Evolutionary conservation across 2,797 vertebrate genomes (phyloP).

Genomic region (Cynopterus sphinx): DNA sequence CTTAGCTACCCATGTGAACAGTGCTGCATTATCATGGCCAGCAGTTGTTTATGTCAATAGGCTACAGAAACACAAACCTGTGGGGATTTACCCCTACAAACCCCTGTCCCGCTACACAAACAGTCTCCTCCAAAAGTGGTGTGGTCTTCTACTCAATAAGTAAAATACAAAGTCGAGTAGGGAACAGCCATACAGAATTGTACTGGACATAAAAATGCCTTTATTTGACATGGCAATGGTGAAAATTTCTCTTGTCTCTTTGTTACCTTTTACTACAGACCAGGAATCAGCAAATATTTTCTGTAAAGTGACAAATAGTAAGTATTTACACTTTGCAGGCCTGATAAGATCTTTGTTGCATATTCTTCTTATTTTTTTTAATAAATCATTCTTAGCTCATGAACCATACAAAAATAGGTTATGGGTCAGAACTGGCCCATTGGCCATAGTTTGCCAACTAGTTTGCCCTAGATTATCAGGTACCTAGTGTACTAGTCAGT

Average conservation of each 20-base stretch:
- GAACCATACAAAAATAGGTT: background rate
- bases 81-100: background rate
- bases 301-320: background rate
- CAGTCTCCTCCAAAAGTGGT: background rate
- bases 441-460: background rate
- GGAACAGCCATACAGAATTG: background rate
- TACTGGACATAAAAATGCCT: background rate
- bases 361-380: background rate
- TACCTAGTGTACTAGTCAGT: background rate
- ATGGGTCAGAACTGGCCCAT: background rate
- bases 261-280: background rate
- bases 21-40: background rate
- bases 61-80: background rate
- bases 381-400: constrained; percentile 19
- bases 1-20: background rate
- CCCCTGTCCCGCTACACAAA: background rate
- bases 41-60: background rate
- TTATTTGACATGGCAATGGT: background rate
- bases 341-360: background rate
- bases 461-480: constrained; percentile 8
- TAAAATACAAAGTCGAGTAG: background rate
- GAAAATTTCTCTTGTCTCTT: constrained; percentile 20
- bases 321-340: background rate
- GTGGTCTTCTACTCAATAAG: background rate
- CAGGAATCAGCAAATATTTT: background rate